Percentiles rank a stretch among this genome's conserved stretches.
These are phyloP conservation scores for Trichogramma dendrolimi DNA, from an alignment of 2,888 invertebrate genomes.

Conservation along the genomic window DNA sequence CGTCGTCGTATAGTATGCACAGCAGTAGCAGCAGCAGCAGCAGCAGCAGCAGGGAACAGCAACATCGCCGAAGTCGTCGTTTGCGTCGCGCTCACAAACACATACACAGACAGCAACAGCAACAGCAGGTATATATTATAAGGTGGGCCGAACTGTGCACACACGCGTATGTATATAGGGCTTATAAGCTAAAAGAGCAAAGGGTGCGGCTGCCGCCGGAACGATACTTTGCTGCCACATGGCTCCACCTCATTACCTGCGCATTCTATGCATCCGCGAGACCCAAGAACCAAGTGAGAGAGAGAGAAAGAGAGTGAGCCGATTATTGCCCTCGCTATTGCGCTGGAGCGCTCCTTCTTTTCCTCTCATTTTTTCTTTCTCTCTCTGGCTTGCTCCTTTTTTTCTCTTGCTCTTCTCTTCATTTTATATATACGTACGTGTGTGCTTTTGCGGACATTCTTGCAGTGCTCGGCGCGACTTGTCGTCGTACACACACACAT, in stretches of 20 bases:
- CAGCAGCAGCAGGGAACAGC: not conserved
- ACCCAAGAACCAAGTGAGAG: not conserved
- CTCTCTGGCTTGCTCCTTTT: not conserved
- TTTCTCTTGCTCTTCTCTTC: conserved; percentile 7
- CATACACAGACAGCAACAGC: too few relatives aligned
- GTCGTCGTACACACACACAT: too few relatives aligned
- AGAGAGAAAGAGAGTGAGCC: conserved; percentile 26
- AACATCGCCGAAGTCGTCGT: too few relatives aligned
- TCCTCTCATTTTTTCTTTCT: conserved; percentile 5
- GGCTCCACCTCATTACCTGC: conserved; percentile 53
- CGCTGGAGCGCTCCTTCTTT: conserved; percentile 40
- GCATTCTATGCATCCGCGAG: conserved; percentile 49
- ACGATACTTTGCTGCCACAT: conserved; percentile 32
- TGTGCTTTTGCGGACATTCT: too few relatives aligned
- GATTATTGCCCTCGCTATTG: conserved; percentile 48
- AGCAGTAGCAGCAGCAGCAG: not conserved
- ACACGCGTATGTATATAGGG: too few relatives aligned
- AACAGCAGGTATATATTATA: too few relatives aligned
- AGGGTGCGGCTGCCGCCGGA: conserved; percentile 3
- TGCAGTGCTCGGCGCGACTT: too few relatives aligned
- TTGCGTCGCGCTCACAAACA: too few relatives aligned
- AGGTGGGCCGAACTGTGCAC: too few relatives aligned
- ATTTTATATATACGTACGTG: too few relatives aligned
- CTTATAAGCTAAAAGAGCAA: not conserved
- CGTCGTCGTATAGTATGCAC: not conserved